These are phyloP conservation scores for Falco berigora DNA, from an alignment of 2,797 vertebrate genomes.

Conservation along the genomic window DNA sequence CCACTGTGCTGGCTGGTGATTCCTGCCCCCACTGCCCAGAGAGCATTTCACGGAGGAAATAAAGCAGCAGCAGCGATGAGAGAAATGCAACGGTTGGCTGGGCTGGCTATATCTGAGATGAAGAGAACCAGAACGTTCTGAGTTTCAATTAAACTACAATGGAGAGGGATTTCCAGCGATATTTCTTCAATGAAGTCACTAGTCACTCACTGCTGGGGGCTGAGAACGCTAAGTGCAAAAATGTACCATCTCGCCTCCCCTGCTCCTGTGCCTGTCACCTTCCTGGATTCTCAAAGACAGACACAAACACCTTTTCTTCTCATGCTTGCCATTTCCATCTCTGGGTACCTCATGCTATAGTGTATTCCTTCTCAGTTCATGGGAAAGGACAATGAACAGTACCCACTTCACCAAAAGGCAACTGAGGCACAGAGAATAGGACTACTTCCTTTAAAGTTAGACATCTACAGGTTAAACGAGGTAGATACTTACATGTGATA, in stretches of 20 bases:
- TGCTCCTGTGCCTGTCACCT: neutral
- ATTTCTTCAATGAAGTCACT: neutral
- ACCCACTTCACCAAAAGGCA: neutral
- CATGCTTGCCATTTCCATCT: neutral
- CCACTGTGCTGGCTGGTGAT: neutral
- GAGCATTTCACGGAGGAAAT: neutral
- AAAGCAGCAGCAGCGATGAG: neutral
- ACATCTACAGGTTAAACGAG: neutral
- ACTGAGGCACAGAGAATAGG: neutral
- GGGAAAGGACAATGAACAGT: neutral
- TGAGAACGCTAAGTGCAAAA: neutral
- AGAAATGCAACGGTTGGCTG: neutral
- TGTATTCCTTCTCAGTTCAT: neutral
- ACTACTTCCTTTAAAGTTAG: neutral
- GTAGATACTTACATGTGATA: rapidly evolving
- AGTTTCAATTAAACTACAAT: neutral
- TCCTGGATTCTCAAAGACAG: neutral
- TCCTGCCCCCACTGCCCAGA: neutral
- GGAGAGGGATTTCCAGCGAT: neutral
- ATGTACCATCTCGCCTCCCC: neutral
- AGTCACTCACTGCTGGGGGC: neutral
- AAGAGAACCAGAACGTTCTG: neutral
- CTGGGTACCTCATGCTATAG: neutral
- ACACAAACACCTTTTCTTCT: neutral
- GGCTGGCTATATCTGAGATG: neutral